Percentiles rank a stretch among this genome's conserved stretches.
Conservation (phyloP, 2,888 invertebrate species). For the Luperina testacea region DNA sequence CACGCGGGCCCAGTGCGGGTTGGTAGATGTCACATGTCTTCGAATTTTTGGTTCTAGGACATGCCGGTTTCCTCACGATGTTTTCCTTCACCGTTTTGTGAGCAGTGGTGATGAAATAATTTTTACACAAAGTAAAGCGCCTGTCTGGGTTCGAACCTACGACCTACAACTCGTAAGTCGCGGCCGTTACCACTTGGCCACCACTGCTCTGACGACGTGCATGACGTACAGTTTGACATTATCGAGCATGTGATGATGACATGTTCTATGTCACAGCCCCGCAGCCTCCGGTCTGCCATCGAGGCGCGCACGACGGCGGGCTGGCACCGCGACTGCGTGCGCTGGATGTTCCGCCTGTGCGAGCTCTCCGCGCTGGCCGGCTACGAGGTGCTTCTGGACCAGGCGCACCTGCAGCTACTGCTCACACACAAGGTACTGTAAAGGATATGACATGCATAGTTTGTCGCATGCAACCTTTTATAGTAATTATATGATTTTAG, state of each 20-base stretch:
- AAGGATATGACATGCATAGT: not conserved
- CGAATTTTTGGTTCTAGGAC: too few relatives aligned
- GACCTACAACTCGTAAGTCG: too few relatives aligned
- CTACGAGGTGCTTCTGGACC: constrained; percentile 77
- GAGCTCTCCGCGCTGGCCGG: constrained; percentile 76
- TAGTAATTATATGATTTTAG: not conserved
- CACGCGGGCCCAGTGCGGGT: too few relatives aligned
- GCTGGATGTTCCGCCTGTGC: constrained; percentile 82
- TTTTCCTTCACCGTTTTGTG: too few relatives aligned
- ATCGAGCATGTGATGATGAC: not conserved
- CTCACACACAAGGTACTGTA: constrained; percentile 78
- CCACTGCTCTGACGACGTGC: too few relatives aligned
- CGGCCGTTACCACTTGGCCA: too few relatives aligned
- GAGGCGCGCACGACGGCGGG: constrained; percentile 50
- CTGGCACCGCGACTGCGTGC: constrained; percentile 85
- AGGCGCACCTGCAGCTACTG: constrained; percentile 73
- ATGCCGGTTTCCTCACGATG: too few relatives aligned
- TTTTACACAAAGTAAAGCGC: too few relatives aligned
- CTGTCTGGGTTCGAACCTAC: too few relatives aligned
- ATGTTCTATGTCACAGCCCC: constrained; percentile 63
- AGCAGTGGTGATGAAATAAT: too few relatives aligned
- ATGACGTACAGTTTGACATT: too few relatives aligned
- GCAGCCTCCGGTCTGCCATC: constrained; percentile 36
- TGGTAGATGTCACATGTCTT: too few relatives aligned
- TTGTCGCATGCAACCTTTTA: not conserved